phyloP scores from a whole-genome alignment of 2,888 invertebrate species.

The Lacanobia oleracea region DNA sequence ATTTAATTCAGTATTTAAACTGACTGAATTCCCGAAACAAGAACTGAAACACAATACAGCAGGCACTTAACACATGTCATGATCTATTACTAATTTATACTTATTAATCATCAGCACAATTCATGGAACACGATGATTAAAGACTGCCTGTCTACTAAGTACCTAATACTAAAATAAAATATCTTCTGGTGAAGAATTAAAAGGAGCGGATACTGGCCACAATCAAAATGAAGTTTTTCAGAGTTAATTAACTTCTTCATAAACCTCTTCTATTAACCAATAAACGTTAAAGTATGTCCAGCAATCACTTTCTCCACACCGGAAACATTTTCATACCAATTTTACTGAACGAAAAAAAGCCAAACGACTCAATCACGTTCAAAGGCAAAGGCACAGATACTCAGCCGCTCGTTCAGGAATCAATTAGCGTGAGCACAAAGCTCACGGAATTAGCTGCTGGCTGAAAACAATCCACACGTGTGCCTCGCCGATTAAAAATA shows the following conservation, averaged over 20 bases:
- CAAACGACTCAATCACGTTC: constrained; percentile 79
- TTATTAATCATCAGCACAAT: constrained; percentile 38
- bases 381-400: constrained; percentile 74
- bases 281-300: constrained; percentile 50
- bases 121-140: constrained; percentile 20
- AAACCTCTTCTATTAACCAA: constrained; percentile 16
- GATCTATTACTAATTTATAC: constrained; percentile 12
- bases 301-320: constrained; percentile 21
- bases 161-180: background rate
- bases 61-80: constrained; percentile 13
- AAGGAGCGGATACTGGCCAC: background rate
- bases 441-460: constrained; percentile 80
- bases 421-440: constrained; percentile 85
- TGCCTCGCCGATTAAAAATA: constrained; percentile 82
- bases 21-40: constrained; percentile 9
- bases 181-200: background rate
- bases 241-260: constrained; percentile 29
- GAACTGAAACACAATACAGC: constrained; percentile 11
- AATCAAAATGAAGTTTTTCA: background rate
- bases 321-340: constrained; percentile 48
- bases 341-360: constrained; percentile 26
- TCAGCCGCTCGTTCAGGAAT: constrained; percentile 81
- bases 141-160: background rate
- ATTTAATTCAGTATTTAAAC: background rate
- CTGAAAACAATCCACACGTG: constrained; percentile 78